Evolutionary conservation across 2,113 vertebrate genomes (phyloP), one percentile per base, ranked within the genome.

Genomic region (Tylochromis polylepis): DNA sequence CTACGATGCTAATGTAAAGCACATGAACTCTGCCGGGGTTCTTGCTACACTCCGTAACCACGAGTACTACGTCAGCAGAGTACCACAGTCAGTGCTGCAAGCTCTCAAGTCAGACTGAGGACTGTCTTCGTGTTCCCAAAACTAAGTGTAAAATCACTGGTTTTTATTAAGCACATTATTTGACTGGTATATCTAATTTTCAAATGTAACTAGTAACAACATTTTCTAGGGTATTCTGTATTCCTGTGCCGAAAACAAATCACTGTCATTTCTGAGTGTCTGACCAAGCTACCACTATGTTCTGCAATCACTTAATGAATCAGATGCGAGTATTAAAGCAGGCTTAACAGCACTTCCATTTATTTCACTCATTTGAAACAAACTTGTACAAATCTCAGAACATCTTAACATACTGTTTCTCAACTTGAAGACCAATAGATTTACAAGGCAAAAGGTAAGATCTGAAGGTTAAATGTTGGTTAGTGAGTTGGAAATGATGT

Each of bases 1-100:
- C 49, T 99, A 99, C 41, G 91, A 98, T 29, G 98, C 98, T 56
- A 95, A 97, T 1, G 98, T 99, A 55, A 98, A 99, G 88, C 98
- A 98, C 92, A 98, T 99, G 97, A 99, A 99, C 92, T 98, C 98
- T 0, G 97, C 97, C 0, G 99, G 98, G 0, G 97, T 99, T 75
- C 96, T 99, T 31, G 99, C 98, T 4, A 92, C 98, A 0, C 95
- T 99, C 72, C 96, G 94, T 43, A 97, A 99, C 94, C 97, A 97
- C 5, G 96, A 98, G 79, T 98, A 98, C 95, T 99, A 99, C 24
- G 85, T 96, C 60, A 97, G 96, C 92, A 96, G 96, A 88, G 97
- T 99, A 14, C 98, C 98, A 3, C 96, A 96, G 82, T 95, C 95
- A 0, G 97, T 98, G 84, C 97, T 97, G 88, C 95, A 96, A 14